Evolutionary conservation across 2,113 vertebrate genomes (phyloP).

Genomic region (Heterotilapia buettikoferi): DNA sequence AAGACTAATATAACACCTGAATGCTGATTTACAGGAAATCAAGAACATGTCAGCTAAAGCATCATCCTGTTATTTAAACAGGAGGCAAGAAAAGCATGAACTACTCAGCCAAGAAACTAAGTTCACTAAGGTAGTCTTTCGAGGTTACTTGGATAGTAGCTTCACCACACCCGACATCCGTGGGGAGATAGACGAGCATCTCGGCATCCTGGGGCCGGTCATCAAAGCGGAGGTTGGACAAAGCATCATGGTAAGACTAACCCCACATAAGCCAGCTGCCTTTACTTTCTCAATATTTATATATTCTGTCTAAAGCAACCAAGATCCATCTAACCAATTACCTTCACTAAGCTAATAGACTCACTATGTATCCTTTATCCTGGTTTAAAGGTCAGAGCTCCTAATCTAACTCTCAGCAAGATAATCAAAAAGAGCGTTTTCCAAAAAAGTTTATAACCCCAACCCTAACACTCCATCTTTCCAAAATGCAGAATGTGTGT

Average conservation of each 20-base stretch:
- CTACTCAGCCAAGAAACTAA: slow-evolving; percentile 26
- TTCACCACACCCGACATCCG: slow-evolving; percentile 75
- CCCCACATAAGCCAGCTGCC: background rate
- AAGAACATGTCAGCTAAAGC: background rate
- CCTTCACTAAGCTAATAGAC: background rate
- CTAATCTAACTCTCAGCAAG: background rate
- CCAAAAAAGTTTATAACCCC: background rate
- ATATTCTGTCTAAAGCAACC: background rate
- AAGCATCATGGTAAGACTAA: slow-evolving; percentile 79
- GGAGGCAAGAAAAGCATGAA: slow-evolving; percentile 27
- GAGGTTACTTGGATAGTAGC: slow-evolving; percentile 80
- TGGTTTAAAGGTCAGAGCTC: background rate
- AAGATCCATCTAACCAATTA: background rate
- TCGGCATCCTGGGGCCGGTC: slow-evolving; percentile 89
- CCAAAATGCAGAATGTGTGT: background rate
- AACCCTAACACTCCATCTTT: background rate
- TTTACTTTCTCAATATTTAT: background rate
- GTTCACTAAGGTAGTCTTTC: slow-evolving; percentile 86
- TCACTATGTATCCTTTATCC: background rate
- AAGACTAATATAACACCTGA: background rate
- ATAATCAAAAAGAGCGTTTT: background rate
- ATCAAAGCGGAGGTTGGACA: slow-evolving; percentile 90
- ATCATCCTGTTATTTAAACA: background rate
- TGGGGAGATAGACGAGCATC: slow-evolving; percentile 84
- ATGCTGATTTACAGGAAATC: background rate